Evolutionary conservation across 2,797 vertebrate genomes (phyloP).

Genomic region (Tenualosa thibaudeaui): DNA sequence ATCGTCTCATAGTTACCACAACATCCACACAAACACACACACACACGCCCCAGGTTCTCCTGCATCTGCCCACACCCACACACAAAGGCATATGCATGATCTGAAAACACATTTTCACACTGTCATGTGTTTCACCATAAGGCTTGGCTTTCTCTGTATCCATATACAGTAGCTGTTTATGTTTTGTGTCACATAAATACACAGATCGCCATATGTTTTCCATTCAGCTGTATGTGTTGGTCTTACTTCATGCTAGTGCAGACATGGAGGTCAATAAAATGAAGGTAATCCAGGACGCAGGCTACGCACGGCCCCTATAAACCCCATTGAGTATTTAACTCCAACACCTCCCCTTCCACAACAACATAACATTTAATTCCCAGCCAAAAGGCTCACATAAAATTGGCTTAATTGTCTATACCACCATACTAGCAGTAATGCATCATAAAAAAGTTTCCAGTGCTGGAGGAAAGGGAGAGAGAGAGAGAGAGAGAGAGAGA

Average conservation of each 20-base stretch:
- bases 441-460: constrained; percentile 16
- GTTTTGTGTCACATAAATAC: constrained; percentile 4
- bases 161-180: not conserved
- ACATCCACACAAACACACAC: not conserved
- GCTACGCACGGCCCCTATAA: not conserved
- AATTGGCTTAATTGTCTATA: constrained; percentile 3
- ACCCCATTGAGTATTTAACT: not conserved
- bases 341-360: constrained; percentile 23
- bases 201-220: constrained; percentile 21
- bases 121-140: not conserved
- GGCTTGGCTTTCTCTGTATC: not conserved
- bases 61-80: not conserved
- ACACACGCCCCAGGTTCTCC: not conserved
- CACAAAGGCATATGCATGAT: not conserved
- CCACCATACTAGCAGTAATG: constrained; percentile 11
- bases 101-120: constrained; percentile 27
- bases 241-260: not conserved
- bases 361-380: constrained; percentile 1
- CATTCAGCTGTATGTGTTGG: not conserved
- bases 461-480: not conserved
- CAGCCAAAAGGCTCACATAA: constrained; percentile 15
- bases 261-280: constrained; percentile 7
- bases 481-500: not conserved
- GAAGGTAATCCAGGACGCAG: not conserved
- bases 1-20: not conserved